phyloP scores from a whole-genome alignment of 2,888 invertebrate species.

The Eutolmus rufibarbis region DNA sequence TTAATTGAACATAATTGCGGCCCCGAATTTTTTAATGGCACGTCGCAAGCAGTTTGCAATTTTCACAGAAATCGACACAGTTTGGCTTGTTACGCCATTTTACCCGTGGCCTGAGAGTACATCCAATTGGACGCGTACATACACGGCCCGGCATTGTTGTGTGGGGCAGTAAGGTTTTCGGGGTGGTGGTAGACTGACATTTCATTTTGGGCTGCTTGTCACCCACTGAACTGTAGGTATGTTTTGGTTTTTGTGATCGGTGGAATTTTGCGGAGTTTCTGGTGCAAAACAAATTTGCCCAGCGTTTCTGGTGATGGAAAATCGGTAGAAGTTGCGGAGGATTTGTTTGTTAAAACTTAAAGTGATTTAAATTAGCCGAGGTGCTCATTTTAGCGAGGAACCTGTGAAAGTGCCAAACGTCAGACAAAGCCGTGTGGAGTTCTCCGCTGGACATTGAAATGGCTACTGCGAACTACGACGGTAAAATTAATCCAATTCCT shows the following conservation, averaged over 20 bases:
- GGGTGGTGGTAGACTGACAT: slow-evolving; percentile 21
- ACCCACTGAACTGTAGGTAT: slow-evolving; percentile 40
- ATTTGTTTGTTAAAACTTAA: background rate
- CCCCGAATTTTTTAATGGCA: background rate
- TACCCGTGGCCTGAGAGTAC: slow-evolving; percentile 13
- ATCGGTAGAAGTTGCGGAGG: background rate
- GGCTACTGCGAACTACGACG: slow-evolving; percentile 57
- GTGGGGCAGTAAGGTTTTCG: background rate
- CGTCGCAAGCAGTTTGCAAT: slow-evolving; percentile 25
- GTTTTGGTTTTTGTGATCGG: slow-evolving; percentile 2
- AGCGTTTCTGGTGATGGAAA: background rate
- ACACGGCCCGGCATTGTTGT: background rate
- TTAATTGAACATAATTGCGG: slow-evolving; percentile 5
- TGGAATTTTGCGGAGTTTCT: background rate
- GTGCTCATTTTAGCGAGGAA: background rate
- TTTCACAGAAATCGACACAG: slow-evolving; percentile 32
- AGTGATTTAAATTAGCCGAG: background rate
- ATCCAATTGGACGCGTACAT: background rate
- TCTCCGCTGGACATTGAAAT: slow-evolving; percentile 49
- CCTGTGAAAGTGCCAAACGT: background rate
- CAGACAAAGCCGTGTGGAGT: background rate
- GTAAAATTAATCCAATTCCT: slow-evolving; percentile 48
- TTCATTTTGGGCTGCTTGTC: background rate
- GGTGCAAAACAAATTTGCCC: background rate
- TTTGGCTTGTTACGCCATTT: slow-evolving; percentile 44